These are phyloP conservation scores for Gallinago nigripennis DNA, from an alignment of 2,797 vertebrate species.

Conservation along the genomic window DNA sequence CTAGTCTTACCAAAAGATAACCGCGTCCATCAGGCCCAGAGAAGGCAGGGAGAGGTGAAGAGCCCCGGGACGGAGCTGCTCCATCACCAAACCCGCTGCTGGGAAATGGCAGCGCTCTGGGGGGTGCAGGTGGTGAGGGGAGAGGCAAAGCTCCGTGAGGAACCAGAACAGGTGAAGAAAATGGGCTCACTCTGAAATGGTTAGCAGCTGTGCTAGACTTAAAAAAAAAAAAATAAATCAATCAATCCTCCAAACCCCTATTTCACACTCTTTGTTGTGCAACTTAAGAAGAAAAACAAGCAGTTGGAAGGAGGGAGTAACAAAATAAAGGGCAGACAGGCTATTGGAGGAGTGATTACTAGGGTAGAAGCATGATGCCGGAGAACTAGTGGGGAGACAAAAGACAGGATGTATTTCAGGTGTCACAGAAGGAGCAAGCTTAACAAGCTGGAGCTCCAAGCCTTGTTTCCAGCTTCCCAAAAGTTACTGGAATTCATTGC, in stretches of 20 bases:
- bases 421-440: background rate
- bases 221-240: too few species aligned
- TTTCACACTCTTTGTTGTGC: background rate
- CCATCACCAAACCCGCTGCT: accelerated
- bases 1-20: background rate
- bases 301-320: background rate
- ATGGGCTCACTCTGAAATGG: background rate
- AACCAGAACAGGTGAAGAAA: background rate
- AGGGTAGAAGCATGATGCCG: accelerated
- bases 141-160: accelerated
- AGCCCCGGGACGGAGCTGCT: background rate
- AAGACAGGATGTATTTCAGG: background rate
- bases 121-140: accelerated
- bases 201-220: background rate
- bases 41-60: background rate
- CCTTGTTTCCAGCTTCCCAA: background rate
- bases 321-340: background rate
- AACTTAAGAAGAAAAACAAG: background rate
- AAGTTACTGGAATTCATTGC: background rate
- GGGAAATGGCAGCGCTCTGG: accelerated
- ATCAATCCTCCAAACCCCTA: background rate
- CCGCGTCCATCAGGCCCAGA: accelerated
- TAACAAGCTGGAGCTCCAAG: background rate
- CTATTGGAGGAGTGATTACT: background rate
- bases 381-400: background rate